Conservation (phyloP, 92 coral and sea anemone genomes). For the Desmophyllum pertusum region DNA sequence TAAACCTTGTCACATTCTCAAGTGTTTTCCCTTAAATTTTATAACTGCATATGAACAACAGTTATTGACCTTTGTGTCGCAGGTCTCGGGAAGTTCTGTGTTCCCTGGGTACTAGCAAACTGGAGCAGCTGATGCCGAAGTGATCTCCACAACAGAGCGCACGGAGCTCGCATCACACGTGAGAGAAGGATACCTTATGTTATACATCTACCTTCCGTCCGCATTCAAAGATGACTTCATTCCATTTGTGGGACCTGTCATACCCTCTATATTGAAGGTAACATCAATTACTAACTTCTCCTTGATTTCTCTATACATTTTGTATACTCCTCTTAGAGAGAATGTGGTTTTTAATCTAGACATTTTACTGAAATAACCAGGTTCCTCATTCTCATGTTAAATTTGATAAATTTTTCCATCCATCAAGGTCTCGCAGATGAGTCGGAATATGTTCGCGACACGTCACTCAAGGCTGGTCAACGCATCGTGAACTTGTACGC, state of each 20-base stretch:
- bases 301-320: background rate
- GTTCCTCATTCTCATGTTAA: background rate
- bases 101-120: slow-evolving; percentile 83
- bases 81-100: slow-evolving; percentile 98
- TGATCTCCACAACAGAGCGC: slow-evolving; percentile 88
- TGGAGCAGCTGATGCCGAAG: slow-evolving; percentile 94
- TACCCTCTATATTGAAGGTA: slow-evolving; percentile 93
- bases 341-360: background rate
- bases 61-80: background rate
- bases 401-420: no score
- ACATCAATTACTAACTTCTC: background rate
- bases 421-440: slow-evolving; percentile 95
- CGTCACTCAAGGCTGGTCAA: slow-evolving; percentile 97
- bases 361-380: background rate
- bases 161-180: slow-evolving; percentile 91
- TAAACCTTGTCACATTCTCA: background rate
- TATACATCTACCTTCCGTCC: slow-evolving; percentile 92
- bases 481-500: slow-evolving; percentile 93
- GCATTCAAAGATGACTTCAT: slow-evolving; percentile 86
- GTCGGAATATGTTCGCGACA: slow-evolving; percentile 94
- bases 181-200: slow-evolving; percentile 94
- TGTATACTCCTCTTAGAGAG: background rate
- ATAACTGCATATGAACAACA: background rate
- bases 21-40: background rate
- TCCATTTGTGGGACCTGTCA: slow-evolving; percentile 86